Conservation (phyloP, 2,113 vertebrate genomes). For the Delphinapterus leucas region DNA sequence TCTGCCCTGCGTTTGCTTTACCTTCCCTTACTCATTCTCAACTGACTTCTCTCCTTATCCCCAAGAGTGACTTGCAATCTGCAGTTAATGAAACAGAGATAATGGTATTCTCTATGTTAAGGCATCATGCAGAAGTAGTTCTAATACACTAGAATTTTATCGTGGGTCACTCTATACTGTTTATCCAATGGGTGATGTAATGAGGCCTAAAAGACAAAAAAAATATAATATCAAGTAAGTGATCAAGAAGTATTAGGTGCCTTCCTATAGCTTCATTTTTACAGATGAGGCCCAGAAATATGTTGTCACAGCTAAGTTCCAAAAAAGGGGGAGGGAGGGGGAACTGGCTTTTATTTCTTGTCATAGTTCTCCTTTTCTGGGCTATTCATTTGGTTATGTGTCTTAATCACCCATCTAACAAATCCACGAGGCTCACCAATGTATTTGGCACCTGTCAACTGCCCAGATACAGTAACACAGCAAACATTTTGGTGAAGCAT, state of each 20-base stretch:
- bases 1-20: background rate
- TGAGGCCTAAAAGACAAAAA: background rate
- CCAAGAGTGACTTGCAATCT: background rate
- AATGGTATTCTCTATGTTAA: background rate
- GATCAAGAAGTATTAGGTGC: background rate
- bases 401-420: background rate
- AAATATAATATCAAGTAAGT: background rate
- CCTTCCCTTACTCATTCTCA: background rate
- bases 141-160: background rate
- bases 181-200: background rate
- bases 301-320: background rate
- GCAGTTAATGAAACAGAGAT: background rate
- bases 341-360: background rate
- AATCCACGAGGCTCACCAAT: background rate
- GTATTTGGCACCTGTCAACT: background rate
- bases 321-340: background rate
- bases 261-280: background rate
- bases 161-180: background rate
- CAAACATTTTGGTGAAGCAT: background rate
- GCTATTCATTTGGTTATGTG: background rate
- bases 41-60: background rate
- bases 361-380: background rate
- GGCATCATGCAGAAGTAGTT: background rate
- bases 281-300: background rate
- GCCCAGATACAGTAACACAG: background rate